Conservation (phyloP, 2,888 invertebrate genomes). For the Cryptus armator region DNA sequence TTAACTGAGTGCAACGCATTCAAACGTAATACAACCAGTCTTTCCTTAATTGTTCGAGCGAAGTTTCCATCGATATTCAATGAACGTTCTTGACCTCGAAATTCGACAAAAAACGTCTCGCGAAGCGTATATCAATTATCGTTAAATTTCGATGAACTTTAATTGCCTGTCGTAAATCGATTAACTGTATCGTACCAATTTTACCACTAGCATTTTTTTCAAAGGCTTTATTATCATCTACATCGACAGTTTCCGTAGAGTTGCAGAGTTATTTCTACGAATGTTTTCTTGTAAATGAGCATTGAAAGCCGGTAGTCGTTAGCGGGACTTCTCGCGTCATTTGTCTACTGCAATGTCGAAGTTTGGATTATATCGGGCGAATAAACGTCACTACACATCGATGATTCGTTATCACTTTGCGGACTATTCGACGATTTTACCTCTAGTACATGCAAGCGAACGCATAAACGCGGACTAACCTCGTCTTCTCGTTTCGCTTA, state of each 20-base stretch:
- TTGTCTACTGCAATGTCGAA: constrained; percentile 19
- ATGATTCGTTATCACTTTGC: constrained; percentile 35
- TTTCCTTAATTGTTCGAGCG: constrained; percentile 20
- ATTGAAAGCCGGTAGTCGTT: constrained; percentile 24
- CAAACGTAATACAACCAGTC: constrained; percentile 21
- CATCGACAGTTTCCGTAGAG: not conserved
- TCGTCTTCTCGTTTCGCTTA: constrained; percentile 31
- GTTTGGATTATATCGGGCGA: constrained; percentile 25
- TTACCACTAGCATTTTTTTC: not conserved
- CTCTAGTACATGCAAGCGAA: not conserved
- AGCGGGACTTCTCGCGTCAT: not conserved
- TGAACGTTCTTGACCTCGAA: constrained; percentile 21
- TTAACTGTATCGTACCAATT: constrained; percentile 27
- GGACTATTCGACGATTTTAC: constrained; percentile 15
- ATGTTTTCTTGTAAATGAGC: not conserved
- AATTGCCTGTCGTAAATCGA: not conserved
- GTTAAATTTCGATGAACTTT: not conserved
- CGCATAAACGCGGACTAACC: constrained; percentile 32
- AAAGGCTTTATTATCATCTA: not conserved
- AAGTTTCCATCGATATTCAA: not conserved
- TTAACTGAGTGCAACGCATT: not conserved
- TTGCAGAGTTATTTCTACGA: no score
- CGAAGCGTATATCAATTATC: not conserved
- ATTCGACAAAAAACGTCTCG: constrained; percentile 10
- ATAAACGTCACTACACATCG: not conserved